Evolutionary conservation across 2,888 invertebrate genomes (phyloP).

Genomic region (Cantharis lateralis): DNA sequence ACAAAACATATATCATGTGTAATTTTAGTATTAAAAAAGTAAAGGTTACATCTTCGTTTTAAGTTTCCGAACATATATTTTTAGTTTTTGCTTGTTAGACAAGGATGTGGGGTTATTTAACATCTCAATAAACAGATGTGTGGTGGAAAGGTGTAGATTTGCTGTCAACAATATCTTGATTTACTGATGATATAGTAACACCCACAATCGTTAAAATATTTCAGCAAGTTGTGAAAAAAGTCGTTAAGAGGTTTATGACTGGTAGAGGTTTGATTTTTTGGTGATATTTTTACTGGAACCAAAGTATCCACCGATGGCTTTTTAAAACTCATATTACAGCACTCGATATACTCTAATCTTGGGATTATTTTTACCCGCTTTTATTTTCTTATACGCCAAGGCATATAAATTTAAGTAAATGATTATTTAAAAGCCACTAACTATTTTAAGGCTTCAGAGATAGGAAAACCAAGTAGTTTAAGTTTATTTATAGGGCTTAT

Average conservation of each 20-base stretch:
- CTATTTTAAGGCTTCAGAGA: not conserved
- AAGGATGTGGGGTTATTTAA: conserved; percentile 15
- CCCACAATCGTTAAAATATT: conserved; percentile 28
- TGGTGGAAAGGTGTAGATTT: conserved; percentile 17
- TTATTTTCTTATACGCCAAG: not conserved
- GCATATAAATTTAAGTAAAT: not conserved
- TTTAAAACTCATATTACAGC: conserved; percentile 5
- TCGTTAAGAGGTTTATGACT: conserved; percentile 29
- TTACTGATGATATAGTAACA: conserved; percentile 26
- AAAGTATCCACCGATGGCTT: conserved; percentile 3
- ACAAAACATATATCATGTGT: conserved; percentile 30
- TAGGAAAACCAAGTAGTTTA: not conserved
- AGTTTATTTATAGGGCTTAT: not conserved
- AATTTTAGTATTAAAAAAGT: conserved; percentile 17
- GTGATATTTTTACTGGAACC: conserved; percentile 18
- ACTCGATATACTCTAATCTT: conserved; percentile 1
- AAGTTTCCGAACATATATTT: conserved; percentile 4
- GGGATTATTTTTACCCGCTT: not conserved
- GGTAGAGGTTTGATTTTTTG: conserved; percentile 20
- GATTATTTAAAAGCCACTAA: not conserved
- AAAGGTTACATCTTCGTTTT: not conserved
- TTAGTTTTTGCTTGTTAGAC: not conserved
- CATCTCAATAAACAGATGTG: conserved; percentile 14
- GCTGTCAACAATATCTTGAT: conserved; percentile 30
- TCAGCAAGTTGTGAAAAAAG: conserved; percentile 30